A percentile compares a stretch with the other conserved stretches of the same genome.
phyloP scores from a whole-genome alignment of 2,797 vertebrate genomes.

The Poeciliopsis paucimaculata region DNA sequence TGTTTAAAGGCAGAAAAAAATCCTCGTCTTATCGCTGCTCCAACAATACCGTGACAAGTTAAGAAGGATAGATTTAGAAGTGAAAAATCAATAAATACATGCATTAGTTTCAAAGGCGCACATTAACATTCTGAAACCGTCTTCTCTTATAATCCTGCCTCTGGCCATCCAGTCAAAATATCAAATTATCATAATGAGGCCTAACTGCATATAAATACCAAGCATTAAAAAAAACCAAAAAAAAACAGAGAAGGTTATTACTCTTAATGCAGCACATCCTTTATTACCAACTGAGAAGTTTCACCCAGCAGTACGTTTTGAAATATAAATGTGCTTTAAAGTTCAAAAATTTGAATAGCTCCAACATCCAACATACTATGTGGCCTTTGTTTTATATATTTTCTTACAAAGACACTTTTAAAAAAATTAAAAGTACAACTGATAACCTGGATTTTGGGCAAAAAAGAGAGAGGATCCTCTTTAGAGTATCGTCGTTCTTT shows the following conservation, averaged over 20 bases:
- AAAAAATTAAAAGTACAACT: constrained; percentile 75
- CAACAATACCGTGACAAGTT: constrained; percentile 73
- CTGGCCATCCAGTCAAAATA: constrained; percentile 82
- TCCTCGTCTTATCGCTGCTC: neutral
- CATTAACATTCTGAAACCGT: constrained; percentile 81
- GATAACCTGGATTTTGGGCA: constrained; percentile 64
- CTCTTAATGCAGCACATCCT: constrained; percentile 55
- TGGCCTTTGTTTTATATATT: constrained; percentile 50
- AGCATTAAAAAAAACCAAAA: constrained; percentile 65
- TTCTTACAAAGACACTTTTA: constrained; percentile 62
- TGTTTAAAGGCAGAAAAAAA: constrained; percentile 47
- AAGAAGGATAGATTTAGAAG: constrained; percentile 76
- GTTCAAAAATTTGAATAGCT: constrained; percentile 48
- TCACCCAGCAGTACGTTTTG: constrained; percentile 24
- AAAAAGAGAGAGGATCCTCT: constrained; percentile 59
- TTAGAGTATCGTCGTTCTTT: constrained; percentile 70
- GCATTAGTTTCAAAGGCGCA: constrained; percentile 79
- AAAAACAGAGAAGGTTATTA: constrained; percentile 60
- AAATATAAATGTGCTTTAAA: constrained; percentile 2
- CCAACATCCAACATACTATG: constrained; percentile 34
- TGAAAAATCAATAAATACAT: constrained; percentile 82
- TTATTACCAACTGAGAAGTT: constrained; percentile 39
- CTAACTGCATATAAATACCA: constrained; percentile 85
- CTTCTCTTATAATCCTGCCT: constrained; percentile 78
- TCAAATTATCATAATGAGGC: constrained; percentile 86